Evolutionary conservation across 35 echinoderm and acorn worm species (phyloP).

Genomic region (Ophiothrix spiculata): DNA sequence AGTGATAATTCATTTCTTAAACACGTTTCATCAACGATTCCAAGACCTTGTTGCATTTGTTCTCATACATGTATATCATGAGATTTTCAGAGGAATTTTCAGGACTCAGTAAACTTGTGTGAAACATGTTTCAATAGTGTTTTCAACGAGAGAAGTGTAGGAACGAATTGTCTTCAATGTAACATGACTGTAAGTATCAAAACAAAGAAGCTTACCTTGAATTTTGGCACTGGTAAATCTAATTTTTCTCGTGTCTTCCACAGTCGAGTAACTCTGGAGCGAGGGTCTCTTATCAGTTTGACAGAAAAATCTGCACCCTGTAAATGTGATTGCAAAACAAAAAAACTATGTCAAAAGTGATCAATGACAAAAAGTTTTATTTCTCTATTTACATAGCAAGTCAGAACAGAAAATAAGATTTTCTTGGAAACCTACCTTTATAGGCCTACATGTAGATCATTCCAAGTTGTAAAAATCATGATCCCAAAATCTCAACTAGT

Average conservation of each 20-base stretch:
- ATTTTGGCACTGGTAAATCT: conserved; percentile 90
- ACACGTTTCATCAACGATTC: too few relatives aligned
- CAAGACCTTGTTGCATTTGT: too few relatives aligned
- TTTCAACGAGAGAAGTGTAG: too few relatives aligned
- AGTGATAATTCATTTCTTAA: too few relatives aligned
- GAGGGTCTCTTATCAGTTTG: conserved; percentile 46
- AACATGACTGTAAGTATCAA: not conserved
- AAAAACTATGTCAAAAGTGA: not conserved
- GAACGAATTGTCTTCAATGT: not conserved
- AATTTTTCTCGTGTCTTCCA: conserved; percentile 56
- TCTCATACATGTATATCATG: too few relatives aligned
- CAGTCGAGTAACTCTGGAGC: conserved; percentile 59
- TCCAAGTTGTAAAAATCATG: not conserved
- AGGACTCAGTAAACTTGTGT: too few relatives aligned
- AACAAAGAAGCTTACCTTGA: conserved; percentile 63
- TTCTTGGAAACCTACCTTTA: not conserved
- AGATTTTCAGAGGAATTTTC: too few relatives aligned
- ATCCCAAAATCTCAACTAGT: not conserved
- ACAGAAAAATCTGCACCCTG: conserved; percentile 44
- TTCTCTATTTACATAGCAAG: not conserved
- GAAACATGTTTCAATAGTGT: too few relatives aligned
- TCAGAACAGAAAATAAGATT: not conserved
- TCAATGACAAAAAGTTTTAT: not conserved
- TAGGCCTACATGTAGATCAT: not conserved
- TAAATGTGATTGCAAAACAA: not conserved